Evolutionary conservation across 2,888 invertebrate genomes (phyloP), one percentile per base, ranked within the genome.

Genomic region (Flabesymbios commensalis): DNA sequence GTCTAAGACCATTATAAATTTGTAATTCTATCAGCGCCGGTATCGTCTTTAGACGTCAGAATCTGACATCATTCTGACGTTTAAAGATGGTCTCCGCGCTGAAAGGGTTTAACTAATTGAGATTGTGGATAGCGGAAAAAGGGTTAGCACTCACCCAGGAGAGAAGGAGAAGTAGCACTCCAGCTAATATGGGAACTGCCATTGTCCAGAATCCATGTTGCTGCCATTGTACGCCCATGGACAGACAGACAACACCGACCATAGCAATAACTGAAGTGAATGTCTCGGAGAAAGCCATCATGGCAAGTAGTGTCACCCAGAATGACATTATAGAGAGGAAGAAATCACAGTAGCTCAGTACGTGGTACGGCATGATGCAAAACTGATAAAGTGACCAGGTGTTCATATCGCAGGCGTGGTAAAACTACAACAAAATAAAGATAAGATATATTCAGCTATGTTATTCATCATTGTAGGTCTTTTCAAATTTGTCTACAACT

Each of bases 331-430:
- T 85, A 0, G 92, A 93, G 70, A 91, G 90, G 79, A 90, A 93
- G 79, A 94, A 94, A 78, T 94, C 94, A 36, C 91, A 91, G 77
- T 92, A 94, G 76, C 93, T 92, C 41, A 94, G 84, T 0, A 92
- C 90, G 55, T 88, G 87, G 62, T 91, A 86, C 72, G 88, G 86
- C 63, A 90, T 87, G 63, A 94, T 86, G 81, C 94, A 94, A 77
- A 89, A 89, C 55, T 88, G 88, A 77, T 90, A 90, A 55, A 88
- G 88, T 69, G 91, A 90, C 65, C 63, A 68, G 14, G 61, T 52
- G 24, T 48, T 54, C 67, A 91, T 90, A 77, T 94, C 94, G 79
- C 94, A 94, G 0, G 93, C 93, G 81, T 94, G 94, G 84, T 94
- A 94, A 81, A 94, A 91, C 84, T 85, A 76, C 3, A 32, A 45